A percentile compares a stretch with the other conserved stretches of the same genome.
phyloP scores from a whole-genome alignment of 2,113 vertebrate species.

The Epinephelus cyanopodus region DNA sequence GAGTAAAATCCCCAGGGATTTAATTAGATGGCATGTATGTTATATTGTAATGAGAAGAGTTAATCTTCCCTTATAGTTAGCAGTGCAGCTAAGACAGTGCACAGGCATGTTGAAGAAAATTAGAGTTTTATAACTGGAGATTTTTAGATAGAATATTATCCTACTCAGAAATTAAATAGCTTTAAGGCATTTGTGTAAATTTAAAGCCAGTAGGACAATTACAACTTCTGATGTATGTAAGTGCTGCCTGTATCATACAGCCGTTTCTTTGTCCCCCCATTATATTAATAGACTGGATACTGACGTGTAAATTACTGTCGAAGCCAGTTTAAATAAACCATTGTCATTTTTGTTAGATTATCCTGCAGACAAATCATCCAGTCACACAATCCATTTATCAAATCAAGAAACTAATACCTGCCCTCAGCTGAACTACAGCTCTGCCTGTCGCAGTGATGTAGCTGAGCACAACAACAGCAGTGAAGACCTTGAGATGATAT shows the following conservation, averaged over 20 bases:
- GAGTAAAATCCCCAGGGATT: slow-evolving; percentile 17
- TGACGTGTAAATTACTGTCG: neutral
- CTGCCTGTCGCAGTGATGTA: neutral
- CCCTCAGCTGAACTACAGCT: neutral
- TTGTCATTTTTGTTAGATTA: neutral
- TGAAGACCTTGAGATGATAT: slow-evolving; percentile 17
- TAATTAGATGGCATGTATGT: slow-evolving; percentile 41
- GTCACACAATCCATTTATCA: neutral
- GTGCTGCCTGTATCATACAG: neutral
- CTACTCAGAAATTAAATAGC: neutral
- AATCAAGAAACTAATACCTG: neutral
- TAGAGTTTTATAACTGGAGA: neutral
- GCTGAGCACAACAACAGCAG: neutral
- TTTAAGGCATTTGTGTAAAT: neutral
- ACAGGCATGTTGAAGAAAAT: neutral
- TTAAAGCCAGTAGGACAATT: neutral
- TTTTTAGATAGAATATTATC: neutral
- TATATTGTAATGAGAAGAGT: slow-evolving; percentile 2
- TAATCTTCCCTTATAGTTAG: neutral
- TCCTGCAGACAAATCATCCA: neutral
- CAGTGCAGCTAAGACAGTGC: neutral
- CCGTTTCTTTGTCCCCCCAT: neutral
- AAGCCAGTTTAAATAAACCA: neutral
- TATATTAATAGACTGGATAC: neutral
- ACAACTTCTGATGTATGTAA: neutral